Evolutionary conservation across 2,888 invertebrate genomes (phyloP), one percentile per base, ranked within the genome.

Genomic region (Acrobasis repandana): DNA sequence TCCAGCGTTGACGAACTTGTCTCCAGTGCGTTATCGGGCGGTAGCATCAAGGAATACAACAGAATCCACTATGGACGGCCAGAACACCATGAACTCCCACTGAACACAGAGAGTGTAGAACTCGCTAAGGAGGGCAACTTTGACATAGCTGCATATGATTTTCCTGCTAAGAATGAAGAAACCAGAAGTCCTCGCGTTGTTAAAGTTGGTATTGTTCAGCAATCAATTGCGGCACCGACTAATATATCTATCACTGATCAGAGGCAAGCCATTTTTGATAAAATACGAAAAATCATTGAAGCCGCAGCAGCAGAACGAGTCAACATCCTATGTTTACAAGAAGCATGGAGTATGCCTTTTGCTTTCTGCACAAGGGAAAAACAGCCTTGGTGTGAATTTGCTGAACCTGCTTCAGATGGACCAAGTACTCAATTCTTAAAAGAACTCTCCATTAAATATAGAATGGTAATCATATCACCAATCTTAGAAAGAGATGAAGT

Each of bases 311-410:
- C 83, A 34, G 95, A 95, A 73, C 95, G 95, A 1, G 98, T 97
- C 43, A 99, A 99, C 82, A 92, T 99, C 28, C 79, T 99, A 58
- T 98, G 99, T 79, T 94, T 99, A 64, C 99, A 99, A 89, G 99
- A 99, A 91, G 97, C 98, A 2, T 99, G 99, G 99, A 95, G 95
- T 52, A 99, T 99, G 99, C 99, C 99, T 0, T 99, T 99, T 92
- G 98, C 97, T 0, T 99, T 99, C 90, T 99, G 99, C 82, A 99
- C 99, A 0, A 94, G 99, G 63, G 98, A 98, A 86, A 98, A 98
- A 78, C 94, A 95, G 65, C 99, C 99, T 0, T 99, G 99, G 99
- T 97, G 97, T 79, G 98, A 99, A 88, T 98, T 99, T 89, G 98
- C 99, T 0, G 99, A 99, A 88, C 94, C 96, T 63, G 97, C 96